A percentile compares a stretch with the other conserved stretches of the same genome.
Conservation (phyloP, 2,113 vertebrate genomes). For the Peromyscus maniculatus region DNA sequence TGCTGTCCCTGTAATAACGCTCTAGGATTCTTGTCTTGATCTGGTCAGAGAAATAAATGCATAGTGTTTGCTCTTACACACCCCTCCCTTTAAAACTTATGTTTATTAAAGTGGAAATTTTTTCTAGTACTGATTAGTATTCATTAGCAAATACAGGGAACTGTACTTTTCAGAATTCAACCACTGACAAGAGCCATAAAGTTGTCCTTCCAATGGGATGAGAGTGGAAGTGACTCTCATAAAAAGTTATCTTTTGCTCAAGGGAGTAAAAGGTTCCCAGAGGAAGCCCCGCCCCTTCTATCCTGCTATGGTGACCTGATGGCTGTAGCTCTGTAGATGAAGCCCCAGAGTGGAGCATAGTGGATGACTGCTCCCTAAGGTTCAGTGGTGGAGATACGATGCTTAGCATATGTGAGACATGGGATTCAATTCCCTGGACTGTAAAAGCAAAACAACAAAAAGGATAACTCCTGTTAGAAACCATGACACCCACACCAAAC, state of each 20-base stretch:
- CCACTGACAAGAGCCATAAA: background rate
- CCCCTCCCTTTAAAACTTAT: background rate
- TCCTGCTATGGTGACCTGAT: background rate
- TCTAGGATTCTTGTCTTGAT: background rate
- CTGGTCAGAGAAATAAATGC: background rate
- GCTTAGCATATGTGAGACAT: background rate
- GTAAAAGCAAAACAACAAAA: background rate
- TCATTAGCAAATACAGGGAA: background rate
- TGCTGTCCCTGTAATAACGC: background rate
- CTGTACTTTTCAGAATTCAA: background rate
- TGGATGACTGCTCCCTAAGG: background rate
- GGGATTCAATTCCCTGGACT: background rate
- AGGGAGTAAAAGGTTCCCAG: background rate
- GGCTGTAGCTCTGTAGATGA: background rate
- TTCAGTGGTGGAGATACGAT: background rate
- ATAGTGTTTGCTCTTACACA: background rate
- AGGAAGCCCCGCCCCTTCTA: background rate
- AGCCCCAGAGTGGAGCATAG: background rate
- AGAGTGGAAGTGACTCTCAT: background rate
- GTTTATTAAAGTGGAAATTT: slow-evolving; percentile 33
- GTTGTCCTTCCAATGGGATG: background rate
- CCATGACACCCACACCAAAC: background rate
- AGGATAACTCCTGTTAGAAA: background rate
- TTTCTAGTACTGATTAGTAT: background rate
- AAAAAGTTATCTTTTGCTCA: background rate